A percentile compares a stretch with the other conserved stretches of the same genome.
Conservation (phyloP, 1,140 invertebrate genomes). For the Drosophila bocqueti region DNA sequence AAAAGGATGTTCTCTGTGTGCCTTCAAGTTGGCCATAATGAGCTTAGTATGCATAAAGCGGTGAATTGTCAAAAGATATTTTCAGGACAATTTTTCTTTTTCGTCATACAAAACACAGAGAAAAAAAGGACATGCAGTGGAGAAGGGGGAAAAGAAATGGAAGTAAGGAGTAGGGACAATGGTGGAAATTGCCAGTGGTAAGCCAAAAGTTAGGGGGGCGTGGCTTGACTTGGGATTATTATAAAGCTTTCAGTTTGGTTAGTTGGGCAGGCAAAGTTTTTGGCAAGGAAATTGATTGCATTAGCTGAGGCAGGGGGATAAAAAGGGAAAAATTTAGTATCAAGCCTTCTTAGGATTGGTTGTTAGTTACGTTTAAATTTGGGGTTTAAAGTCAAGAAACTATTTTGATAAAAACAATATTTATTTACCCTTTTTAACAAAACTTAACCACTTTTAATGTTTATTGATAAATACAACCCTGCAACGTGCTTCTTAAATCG, state of each 20-base stretch:
- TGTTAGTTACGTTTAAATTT: too few species aligned
- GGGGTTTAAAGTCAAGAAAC: too few species aligned
- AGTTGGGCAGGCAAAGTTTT: constrained; percentile 65
- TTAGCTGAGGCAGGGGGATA: constrained; percentile 20
- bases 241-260: constrained; percentile 52
- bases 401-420: too few species aligned
- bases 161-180: constrained; percentile 30
- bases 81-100: constrained; percentile 67
- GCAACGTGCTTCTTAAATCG: too few species aligned
- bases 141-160: neutral
- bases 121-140: constrained; percentile 5
- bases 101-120: constrained; percentile 6
- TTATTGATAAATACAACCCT: neutral
- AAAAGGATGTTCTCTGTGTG: constrained; percentile 49
- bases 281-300: constrained; percentile 73
- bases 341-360: neutral
- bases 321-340: neutral
- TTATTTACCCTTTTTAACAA: too few species aligned
- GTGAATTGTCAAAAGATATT: constrained; percentile 79
- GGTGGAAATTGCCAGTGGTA: constrained; percentile 51
- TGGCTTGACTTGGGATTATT: constrained; percentile 43
- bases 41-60: constrained; percentile 81
- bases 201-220: constrained; percentile 51
- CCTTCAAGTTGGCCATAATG: constrained; percentile 63
- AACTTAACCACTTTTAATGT: neutral